Evolutionary conservation across 2,113 vertebrate species (phyloP).

Genomic region (Dendrocopos noguchii): DNA sequence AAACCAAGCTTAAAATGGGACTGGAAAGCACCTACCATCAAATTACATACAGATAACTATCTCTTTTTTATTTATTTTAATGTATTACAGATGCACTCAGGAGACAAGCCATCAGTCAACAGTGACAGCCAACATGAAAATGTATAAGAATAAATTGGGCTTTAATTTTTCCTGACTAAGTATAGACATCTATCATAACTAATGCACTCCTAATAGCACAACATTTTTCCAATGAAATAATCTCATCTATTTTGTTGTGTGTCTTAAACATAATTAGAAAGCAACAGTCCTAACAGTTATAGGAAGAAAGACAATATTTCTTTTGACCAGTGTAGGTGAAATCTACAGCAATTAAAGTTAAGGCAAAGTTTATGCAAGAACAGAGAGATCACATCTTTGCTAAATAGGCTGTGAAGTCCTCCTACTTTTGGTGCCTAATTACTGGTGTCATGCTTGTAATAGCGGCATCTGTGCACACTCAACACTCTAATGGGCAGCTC

Average conservation of each 20-base stretch:
- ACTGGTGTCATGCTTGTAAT: conserved; percentile 75
- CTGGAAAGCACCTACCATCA: neutral
- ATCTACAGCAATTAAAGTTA: conserved; percentile 68
- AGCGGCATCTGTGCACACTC: conserved; percentile 81
- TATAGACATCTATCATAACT: conserved; percentile 77
- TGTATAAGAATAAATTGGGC: conserved; percentile 70
- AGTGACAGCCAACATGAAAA: conserved; percentile 70
- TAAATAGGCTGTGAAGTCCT: conserved; percentile 79
- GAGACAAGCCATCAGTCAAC: conserved; percentile 73
- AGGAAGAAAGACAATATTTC: conserved; percentile 65
- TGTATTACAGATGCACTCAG: conserved; percentile 54
- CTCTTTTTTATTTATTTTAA: conserved; percentile 66
- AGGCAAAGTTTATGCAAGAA: conserved; percentile 71
- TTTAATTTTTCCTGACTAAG: conserved; percentile 79
- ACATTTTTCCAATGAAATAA: conserved; percentile 49
- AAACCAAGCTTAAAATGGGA: neutral
- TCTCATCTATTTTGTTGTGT: conserved; percentile 69
- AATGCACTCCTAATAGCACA: conserved; percentile 66
- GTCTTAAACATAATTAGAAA: conserved; percentile 76
- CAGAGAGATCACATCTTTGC: conserved; percentile 70
- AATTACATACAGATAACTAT: conserved; percentile 21
- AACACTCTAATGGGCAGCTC: conserved; percentile 80
- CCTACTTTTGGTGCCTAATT: conserved; percentile 79
- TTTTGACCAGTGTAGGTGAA: conserved; percentile 63
- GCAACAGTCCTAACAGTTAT: conserved; percentile 41